Evolutionary conservation across 2,888 invertebrate species (phyloP).

Genomic region (Microctonus brassicae): DNA sequence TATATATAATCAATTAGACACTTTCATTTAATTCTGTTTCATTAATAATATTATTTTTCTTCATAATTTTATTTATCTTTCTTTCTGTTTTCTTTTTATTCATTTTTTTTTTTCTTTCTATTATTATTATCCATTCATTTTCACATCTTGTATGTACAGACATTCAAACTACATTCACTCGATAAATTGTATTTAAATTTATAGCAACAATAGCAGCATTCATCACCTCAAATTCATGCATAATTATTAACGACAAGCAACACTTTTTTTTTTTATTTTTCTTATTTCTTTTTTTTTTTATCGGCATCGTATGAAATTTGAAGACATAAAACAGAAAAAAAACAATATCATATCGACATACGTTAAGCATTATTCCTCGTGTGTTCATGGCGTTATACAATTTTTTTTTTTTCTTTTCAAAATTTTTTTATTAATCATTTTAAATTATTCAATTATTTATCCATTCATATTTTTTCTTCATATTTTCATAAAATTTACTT

Average conservation of each 20-base stretch:
- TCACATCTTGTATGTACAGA: constrained; percentile 12
- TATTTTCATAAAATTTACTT: too few species aligned
- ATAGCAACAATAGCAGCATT: constrained; percentile 13
- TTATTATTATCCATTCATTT: not conserved
- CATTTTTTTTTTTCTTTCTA: not conserved
- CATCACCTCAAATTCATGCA: not conserved
- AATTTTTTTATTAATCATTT: too few species aligned
- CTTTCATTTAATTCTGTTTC: not conserved
- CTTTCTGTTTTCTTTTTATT: constrained; percentile 23
- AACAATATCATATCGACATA: constrained; percentile 58
- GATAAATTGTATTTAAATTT: too few species aligned
- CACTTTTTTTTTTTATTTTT: not conserved
- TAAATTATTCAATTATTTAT: too few species aligned
- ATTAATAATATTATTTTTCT: constrained; percentile 4
- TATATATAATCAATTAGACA: constrained; percentile 46
- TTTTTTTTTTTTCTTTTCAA: too few species aligned
- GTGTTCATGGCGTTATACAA: constrained; percentile 40
- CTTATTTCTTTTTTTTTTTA: not conserved
- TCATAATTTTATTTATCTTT: not conserved
- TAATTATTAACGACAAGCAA: constrained; percentile 18
- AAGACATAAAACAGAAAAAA: constrained; percentile 35
- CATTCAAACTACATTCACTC: constrained; percentile 7
- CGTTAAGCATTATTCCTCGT: constrained; percentile 58
- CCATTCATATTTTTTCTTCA: too few species aligned
- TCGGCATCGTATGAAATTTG: constrained; percentile 24